Percentiles rank a stretch among this genome's conserved stretches.
phyloP scores from a whole-genome alignment of 2,797 vertebrate species.

The Cyclopterus lumpus region DNA sequence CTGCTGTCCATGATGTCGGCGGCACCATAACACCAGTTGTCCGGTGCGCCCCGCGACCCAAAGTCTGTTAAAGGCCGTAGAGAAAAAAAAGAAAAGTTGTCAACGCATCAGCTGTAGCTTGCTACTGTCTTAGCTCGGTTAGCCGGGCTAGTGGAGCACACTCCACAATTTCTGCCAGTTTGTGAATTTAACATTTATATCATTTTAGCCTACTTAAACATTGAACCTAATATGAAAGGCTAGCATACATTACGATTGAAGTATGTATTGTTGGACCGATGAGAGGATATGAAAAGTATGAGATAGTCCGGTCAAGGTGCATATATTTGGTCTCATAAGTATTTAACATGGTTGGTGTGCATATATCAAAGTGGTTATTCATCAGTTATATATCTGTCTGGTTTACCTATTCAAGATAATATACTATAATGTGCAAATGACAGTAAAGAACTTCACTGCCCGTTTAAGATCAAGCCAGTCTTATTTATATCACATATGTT shows the following conservation, averaged over 20 bases:
- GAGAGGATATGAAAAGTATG: too few relatives aligned
- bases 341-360: neutral
- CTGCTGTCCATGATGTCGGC: too few relatives aligned
- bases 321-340: neutral
- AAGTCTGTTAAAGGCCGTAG: too few relatives aligned
- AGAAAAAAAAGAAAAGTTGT: too few relatives aligned
- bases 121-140: neutral
- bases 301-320: too few relatives aligned
- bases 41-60: too few relatives aligned
- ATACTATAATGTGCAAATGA: neutral
- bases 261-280: too few relatives aligned
- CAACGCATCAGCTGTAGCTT: neutral
- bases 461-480: neutral
- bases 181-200: too few relatives aligned
- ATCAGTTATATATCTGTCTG: neutral
- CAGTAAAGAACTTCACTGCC: neutral
- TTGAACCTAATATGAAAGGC: too few relatives aligned
- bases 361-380: neutral
- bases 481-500: neutral
- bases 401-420: neutral
- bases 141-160: neutral
- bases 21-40: too few relatives aligned
- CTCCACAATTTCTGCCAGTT: neutral
- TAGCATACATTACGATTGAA: too few relatives aligned
- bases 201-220: too few relatives aligned